Base-by-base conservation (phyloP, 2,888 invertebrate species). In the Autographa gamma region DNA sequence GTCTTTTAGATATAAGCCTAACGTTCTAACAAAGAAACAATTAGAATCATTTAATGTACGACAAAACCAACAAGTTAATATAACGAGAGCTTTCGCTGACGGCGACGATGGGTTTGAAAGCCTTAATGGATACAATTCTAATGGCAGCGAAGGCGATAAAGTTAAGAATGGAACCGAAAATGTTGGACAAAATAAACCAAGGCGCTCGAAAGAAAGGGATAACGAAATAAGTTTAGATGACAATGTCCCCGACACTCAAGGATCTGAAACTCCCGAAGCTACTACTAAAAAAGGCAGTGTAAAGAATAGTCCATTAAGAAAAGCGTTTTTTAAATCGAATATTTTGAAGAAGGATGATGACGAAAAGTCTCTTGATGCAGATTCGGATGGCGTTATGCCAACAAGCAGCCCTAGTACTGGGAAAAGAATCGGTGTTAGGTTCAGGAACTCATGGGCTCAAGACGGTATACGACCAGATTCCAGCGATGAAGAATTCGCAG, bases 91-190 rank as follows among this genome's bases (percentile, higher is more conserved):
- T 0, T 89, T 94, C 60, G 93, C 93, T 38, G 96, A 96, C 73
- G 96, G 98, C 88, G 98, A 98, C 87, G 98, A 98, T 87, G 98
- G 98, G 16, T 98, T 98, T 86, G 98, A 98, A 93, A 98, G 98
- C 89, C 96, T 98, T 11, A 98, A 98, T 85, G 98, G 98, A 13
- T 98, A 98, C 88, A 97, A 97, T 79, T 98, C 98, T 0, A 97
- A 97, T 85, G 96, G 96, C 66, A 97, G 97, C 79, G 95, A 96
- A 74, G 92, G 86, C 58, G 95, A 95, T 54, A 91, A 86, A 75
- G 43, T 74, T 31, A 87, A 85, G 71, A 83, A 80, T 81, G 83
- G 83, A 54, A 74, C 72, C 65, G 80, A 74, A 65, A 77, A 73
- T 61, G 63, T 77, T 25, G 60, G 60, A 19, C 79, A 87, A 25